A percentile compares a stretch with the other conserved stretches of the same genome.
Conservation (phyloP, 2,888 invertebrate genomes). For the Sesamia inferens region DNA sequence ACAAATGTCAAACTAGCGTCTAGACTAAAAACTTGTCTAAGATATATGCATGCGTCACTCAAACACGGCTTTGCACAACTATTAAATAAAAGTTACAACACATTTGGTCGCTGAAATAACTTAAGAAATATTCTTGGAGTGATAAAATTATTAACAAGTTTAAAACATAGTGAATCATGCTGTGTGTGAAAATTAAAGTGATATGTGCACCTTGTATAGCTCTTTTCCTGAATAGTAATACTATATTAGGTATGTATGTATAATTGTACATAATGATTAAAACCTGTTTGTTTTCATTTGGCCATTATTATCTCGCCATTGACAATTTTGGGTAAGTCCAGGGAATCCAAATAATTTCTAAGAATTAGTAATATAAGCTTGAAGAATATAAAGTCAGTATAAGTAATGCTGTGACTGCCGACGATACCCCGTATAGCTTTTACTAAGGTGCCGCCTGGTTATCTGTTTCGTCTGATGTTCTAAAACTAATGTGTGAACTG, state of each 20-base stretch:
- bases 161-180: constrained; percentile 37
- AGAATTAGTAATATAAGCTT: too few species aligned
- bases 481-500: neutral
- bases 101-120: constrained; percentile 32
- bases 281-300: constrained; percentile 11
- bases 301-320: neutral
- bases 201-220: constrained; percentile 18
- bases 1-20: constrained; percentile 21
- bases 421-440: neutral
- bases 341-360: neutral
- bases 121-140: constrained; percentile 30
- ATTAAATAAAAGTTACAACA: constrained; percentile 55
- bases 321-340: neutral
- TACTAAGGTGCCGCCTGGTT: too few species aligned
- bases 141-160: constrained; percentile 35
- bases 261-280: neutral
- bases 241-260: neutral
- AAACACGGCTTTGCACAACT: constrained; percentile 47
- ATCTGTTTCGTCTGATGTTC: neutral
- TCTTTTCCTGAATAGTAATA: constrained; percentile 26
- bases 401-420: neutral
- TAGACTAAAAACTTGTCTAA: constrained; percentile 10
- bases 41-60: constrained; percentile 48
- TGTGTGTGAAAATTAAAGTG: constrained; percentile 27
- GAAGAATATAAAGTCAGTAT: too few species aligned